These are phyloP conservation scores for Agapetus fuscipes DNA, from an alignment of 2,888 invertebrate genomes.

Conservation along the genomic window DNA sequence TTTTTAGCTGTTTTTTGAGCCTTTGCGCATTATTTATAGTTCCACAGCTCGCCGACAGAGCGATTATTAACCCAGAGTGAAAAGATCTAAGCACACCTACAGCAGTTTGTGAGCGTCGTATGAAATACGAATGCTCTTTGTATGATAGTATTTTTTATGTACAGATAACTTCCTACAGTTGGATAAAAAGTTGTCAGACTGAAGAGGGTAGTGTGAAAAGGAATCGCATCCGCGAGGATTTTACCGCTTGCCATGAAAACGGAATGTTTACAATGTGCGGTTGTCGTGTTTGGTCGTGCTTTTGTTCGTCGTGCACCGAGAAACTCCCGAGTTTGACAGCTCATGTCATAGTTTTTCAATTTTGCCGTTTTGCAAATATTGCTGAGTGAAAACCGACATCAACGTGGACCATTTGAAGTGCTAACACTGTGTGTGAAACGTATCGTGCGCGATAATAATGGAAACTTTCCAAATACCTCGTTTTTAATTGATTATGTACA, in stretches of 20 bases:
- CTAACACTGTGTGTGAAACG: neutral
- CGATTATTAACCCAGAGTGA: too few species aligned
- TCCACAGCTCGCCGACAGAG: too few species aligned
- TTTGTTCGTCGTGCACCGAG: neutral
- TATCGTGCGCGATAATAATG: neutral
- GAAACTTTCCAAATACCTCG: neutral
- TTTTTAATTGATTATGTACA: conserved; percentile 14
- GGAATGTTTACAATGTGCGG: neutral
- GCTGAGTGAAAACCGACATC: conserved; percentile 5
- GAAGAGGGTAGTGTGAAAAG: too few species aligned
- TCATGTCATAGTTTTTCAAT: conserved; percentile 15
- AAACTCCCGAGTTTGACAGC: conserved; percentile 11
- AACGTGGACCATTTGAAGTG: too few species aligned
- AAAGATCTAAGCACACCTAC: too few species aligned
- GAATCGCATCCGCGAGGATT: neutral
- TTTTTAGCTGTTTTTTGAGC: too few species aligned
- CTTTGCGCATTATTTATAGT: too few species aligned
- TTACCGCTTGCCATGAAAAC: neutral
- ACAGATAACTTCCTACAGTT: too few species aligned
- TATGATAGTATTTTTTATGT: too few species aligned
- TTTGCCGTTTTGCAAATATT: conserved; percentile 6
- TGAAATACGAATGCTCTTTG: too few species aligned
- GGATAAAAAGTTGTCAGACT: too few species aligned
- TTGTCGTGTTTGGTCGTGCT: neutral
- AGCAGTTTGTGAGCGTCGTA: too few species aligned